Evolutionary conservation across 2,888 invertebrate genomes (phyloP).

Genomic region (Eurois occulta): DNA sequence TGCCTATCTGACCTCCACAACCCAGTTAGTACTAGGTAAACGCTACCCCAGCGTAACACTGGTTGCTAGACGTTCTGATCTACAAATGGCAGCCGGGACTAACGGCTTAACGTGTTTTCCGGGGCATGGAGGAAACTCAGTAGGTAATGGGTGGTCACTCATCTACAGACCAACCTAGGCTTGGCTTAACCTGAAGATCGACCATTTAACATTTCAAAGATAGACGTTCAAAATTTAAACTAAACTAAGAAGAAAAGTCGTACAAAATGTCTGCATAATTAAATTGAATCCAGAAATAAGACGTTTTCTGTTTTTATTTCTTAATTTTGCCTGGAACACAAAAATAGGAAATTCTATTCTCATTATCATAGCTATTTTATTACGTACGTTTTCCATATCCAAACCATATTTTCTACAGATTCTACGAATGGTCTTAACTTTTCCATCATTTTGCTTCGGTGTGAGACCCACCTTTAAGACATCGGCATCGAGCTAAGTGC

Average conservation of each 20-base stretch:
- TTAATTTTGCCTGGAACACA: neutral
- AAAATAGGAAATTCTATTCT: neutral
- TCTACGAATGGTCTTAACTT: neutral
- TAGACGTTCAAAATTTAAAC: neutral
- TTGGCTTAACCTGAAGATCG: neutral
- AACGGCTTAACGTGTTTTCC: neutral
- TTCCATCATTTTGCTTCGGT: conserved; percentile 49
- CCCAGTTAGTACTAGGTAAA: neutral
- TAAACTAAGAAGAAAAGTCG: neutral
- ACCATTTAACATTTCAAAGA: neutral
- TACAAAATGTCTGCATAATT: neutral
- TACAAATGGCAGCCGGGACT: neutral
- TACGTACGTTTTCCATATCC: neutral
- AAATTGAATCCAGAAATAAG: neutral
- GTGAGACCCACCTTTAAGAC: conserved; percentile 58
- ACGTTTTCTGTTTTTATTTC: neutral
- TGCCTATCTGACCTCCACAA: neutral
- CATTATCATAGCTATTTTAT: neutral
- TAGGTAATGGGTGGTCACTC: neutral
- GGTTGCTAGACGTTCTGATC: neutral
- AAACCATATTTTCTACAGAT: neutral
- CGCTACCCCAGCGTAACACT: neutral
- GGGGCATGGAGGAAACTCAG: neutral
- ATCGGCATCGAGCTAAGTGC: conserved; percentile 77
- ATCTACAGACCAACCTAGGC: neutral